Conservation (phyloP, 2,113 vertebrate genomes). For the Scomber japonicus region DNA sequence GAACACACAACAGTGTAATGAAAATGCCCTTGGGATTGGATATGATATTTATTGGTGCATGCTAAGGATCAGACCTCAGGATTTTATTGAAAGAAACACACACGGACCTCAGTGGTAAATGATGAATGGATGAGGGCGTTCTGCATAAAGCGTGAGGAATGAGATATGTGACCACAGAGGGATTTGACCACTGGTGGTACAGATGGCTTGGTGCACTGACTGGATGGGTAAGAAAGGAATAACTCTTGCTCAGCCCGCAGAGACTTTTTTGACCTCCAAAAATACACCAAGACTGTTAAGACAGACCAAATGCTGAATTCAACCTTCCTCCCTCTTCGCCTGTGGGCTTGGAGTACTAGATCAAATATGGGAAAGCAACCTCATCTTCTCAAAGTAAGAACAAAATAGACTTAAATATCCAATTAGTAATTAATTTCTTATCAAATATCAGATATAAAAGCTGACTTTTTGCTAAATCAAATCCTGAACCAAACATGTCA, state of each 20-base stretch:
- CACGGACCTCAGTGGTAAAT: constrained; percentile 52
- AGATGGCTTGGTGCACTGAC: constrained; percentile 65
- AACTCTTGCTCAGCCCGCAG: constrained; percentile 43
- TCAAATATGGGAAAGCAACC: constrained; percentile 27
- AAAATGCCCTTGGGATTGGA: constrained; percentile 56
- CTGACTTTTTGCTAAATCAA: constrained; percentile 23
- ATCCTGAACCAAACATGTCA: constrained; percentile 48
- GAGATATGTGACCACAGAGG: constrained; percentile 63
- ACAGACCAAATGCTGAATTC: constrained; percentile 47
- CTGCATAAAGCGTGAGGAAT: constrained; percentile 64
- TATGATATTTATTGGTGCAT: constrained; percentile 70
- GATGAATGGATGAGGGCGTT: constrained; percentile 64
- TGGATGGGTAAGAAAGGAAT: constrained; percentile 62
- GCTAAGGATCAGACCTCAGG: constrained; percentile 65
- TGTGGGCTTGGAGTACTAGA: not conserved
- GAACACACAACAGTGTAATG: constrained; percentile 64
- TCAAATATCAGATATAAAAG: constrained; percentile 43
- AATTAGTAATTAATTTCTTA: constrained; percentile 41
- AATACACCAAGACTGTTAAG: constrained; percentile 57
- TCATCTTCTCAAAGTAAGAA: constrained; percentile 26
- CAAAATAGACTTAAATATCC: constrained; percentile 20
- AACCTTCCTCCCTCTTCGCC: constrained; percentile 19
- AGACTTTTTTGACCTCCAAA: constrained; percentile 63
- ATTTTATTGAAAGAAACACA: constrained; percentile 72
- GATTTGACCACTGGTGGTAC: constrained; percentile 69